Evolutionary conservation across 2,797 vertebrate species (phyloP).

Genomic region (Iguana delicatissima): DNA sequence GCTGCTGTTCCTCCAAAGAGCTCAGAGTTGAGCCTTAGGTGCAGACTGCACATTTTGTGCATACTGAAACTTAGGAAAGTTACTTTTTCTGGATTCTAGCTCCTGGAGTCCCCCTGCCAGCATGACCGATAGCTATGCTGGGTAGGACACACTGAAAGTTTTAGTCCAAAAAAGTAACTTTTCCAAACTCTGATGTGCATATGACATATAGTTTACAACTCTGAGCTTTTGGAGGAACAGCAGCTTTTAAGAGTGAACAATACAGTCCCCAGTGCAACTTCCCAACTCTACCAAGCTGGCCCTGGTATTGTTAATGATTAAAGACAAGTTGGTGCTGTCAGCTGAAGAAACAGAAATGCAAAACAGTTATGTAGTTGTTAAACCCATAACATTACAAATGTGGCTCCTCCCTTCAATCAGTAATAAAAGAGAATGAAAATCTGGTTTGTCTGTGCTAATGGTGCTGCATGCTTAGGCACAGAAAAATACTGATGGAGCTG

Average conservation of each 20-base stretch:
- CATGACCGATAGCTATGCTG: too few species aligned
- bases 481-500: conserved; percentile 54
- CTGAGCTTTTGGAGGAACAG: background rate
- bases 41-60: too few species aligned
- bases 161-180: too few species aligned
- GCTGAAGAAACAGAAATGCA: conserved; percentile 49
- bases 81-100: too few species aligned
- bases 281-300: background rate
- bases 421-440: conserved; percentile 57
- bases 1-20: too few species aligned
- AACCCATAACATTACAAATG: conserved; percentile 51
- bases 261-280: background rate
- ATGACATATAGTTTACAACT: too few species aligned
- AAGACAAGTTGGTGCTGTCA: conserved; percentile 6
- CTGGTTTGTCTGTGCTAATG: conserved; percentile 51
- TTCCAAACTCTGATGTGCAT: too few species aligned
- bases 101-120: too few species aligned
- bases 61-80: too few species aligned
- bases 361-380: conserved; percentile 58
- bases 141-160: too few species aligned
- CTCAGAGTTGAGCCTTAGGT: too few species aligned
- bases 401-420: conserved; percentile 45
- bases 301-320: conserved; percentile 17
- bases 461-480: conserved; percentile 33
- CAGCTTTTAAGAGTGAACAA: background rate